Evolutionary conservation across 2,888 invertebrate genomes (phyloP).

Genomic region (Agrochola lota): DNA sequence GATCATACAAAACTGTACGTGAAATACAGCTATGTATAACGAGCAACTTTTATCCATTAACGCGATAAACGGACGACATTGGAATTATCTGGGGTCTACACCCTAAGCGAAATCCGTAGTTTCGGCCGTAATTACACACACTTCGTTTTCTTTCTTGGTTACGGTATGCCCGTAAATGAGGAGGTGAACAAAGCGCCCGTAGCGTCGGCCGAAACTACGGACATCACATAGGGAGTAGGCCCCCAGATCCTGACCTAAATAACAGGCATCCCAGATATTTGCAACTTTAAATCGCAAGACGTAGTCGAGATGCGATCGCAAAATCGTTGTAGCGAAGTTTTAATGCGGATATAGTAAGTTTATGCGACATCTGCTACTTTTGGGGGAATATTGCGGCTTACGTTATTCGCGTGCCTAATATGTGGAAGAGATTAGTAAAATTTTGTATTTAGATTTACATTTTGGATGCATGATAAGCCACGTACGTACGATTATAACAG

Average conservation of each 20-base stretch:
- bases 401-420: constrained; percentile 16
- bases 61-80: constrained; percentile 28
- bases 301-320: constrained; percentile 30
- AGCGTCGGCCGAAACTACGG: no score
- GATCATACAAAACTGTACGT: constrained; percentile 23
- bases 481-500: no score
- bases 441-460: constrained; percentile 3
- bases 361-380: constrained; percentile 29
- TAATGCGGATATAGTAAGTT: constrained; percentile 39
- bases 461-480: background rate
- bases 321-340: constrained; percentile 47
- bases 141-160: no score
- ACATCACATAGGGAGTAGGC: no score
- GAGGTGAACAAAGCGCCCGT: no score
- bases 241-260: constrained; percentile 49
- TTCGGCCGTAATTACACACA: no score
- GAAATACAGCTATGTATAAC: constrained; percentile 13
- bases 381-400: constrained; percentile 1
- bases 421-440: background rate
- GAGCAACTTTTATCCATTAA: constrained; percentile 33
- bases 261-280: constrained; percentile 29
- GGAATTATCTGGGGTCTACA: constrained; percentile 13
- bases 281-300: constrained; percentile 32
- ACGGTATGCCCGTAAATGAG: no score
- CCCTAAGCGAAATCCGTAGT: no score